phyloP scores from a whole-genome alignment of 2,888 invertebrate species.

The Eristalinus aeneus region DNA sequence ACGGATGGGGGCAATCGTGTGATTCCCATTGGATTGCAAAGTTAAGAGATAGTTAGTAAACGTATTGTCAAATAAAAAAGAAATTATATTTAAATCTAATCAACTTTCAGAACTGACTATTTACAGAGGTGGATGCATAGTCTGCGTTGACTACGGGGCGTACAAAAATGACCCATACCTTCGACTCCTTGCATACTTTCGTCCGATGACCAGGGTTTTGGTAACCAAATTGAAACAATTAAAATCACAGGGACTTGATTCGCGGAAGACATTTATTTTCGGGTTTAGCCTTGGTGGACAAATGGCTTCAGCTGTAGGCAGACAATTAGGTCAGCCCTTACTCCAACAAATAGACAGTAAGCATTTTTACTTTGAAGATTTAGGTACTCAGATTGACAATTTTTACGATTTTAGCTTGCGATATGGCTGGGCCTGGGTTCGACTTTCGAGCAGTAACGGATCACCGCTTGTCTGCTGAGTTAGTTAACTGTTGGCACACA shows the following conservation, averaged over 20 bases:
- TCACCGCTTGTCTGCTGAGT: conserved; percentile 76
- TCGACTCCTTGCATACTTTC: conserved; percentile 75
- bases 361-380: conserved; percentile 5
- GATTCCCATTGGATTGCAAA: conserved; percentile 76
- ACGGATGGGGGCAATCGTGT: conserved; percentile 79
- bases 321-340: conserved; percentile 72
- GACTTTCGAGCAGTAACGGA: conserved; percentile 75
- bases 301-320: conserved; percentile 77
- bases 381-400: background rate
- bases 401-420: conserved; percentile 75
- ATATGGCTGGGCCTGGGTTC: conserved; percentile 80
- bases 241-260: conserved; percentile 75
- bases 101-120: conserved; percentile 75
- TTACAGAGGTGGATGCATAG: conserved; percentile 78
- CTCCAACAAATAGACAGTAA: conserved; percentile 78
- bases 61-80: conserved; percentile 46
- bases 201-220: conserved; percentile 74
- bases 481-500: conserved; percentile 79
- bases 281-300: conserved; percentile 80
- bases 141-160: conserved; percentile 78
- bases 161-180: conserved; percentile 77
- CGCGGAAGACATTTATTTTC: conserved; percentile 76
- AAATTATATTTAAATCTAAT: background rate
- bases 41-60: conserved; percentile 77
- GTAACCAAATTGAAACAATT: conserved; percentile 73